Conservation (phyloP, 1,140 invertebrate genomes). For the Platyscapa corneri region DNA sequence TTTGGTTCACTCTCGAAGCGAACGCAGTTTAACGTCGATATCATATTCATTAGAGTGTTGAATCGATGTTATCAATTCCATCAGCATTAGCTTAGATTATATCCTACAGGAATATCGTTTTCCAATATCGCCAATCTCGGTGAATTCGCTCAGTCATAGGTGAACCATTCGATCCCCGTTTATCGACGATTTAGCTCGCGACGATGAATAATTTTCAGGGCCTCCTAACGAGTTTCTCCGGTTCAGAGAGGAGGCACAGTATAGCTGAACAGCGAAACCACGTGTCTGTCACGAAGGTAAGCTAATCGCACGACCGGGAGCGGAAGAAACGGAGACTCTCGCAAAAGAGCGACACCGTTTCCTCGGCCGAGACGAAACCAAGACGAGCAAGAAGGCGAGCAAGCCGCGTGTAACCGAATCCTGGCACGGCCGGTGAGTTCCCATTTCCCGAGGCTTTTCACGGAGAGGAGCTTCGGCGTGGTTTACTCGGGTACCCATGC, state of each 20-base stretch:
- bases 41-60: too few relatives aligned
- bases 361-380: neutral
- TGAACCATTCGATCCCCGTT: neutral
- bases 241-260: too few relatives aligned
- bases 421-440: neutral
- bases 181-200: neutral
- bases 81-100: too few relatives aligned
- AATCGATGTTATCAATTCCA: too few relatives aligned
- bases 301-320: neutral
- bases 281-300: neutral
- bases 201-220: neutral
- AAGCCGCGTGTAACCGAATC: slow-evolving; percentile 23
- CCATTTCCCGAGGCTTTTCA: too few relatives aligned
- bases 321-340: neutral
- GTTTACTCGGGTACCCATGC: too few relatives aligned
- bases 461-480: neutral
- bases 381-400: slow-evolving; percentile 7
- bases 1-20: too few relatives aligned
- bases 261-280: neutral
- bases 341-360: neutral
- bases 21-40: too few relatives aligned
- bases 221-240: neutral
- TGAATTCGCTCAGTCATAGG: too few relatives aligned
- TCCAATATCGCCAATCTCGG: too few relatives aligned
- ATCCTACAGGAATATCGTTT: too few relatives aligned